phyloP scores from a whole-genome alignment of 2,888 invertebrate species.

The Saturnia pavonia region DNA sequence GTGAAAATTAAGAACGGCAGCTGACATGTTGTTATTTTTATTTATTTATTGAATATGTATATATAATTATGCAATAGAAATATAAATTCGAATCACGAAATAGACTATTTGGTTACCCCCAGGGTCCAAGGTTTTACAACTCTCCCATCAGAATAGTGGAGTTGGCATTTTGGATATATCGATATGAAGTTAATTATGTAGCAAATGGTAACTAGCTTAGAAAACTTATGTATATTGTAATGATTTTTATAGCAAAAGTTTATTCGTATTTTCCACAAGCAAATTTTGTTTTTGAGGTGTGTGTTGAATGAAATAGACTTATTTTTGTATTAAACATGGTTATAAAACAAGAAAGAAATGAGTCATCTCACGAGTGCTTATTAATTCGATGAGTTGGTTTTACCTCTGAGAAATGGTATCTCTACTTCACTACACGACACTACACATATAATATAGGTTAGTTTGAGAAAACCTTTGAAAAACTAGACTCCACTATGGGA shows the following conservation, averaged over 20 bases:
- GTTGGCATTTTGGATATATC: slow-evolving; percentile 1
- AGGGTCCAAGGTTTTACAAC: neutral
- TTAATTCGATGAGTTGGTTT: no score
- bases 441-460: neutral
- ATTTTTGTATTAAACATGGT: no score
- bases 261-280: no score
- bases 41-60: slow-evolving; percentile 14
- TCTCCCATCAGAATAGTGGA: neutral
- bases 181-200: neutral
- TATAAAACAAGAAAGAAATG: no score
- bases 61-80: slow-evolving; percentile 35
- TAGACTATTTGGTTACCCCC: neutral
- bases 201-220: neutral
- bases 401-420: neutral
- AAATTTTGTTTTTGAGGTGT: neutral
- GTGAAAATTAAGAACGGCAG: slow-evolving; percentile 53
- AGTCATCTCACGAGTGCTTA: no score
- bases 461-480: slow-evolving; percentile 16
- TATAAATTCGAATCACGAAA: slow-evolving; percentile 52
- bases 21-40: slow-evolving; percentile 50
- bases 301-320: no score
- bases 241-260: no score
- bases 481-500: slow-evolving; percentile 52
- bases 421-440: no score
- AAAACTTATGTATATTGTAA: neutral